Evolutionary conservation across 2,888 invertebrate species (phyloP).

Genomic region (Branchipolynoe longqiensis): DNA sequence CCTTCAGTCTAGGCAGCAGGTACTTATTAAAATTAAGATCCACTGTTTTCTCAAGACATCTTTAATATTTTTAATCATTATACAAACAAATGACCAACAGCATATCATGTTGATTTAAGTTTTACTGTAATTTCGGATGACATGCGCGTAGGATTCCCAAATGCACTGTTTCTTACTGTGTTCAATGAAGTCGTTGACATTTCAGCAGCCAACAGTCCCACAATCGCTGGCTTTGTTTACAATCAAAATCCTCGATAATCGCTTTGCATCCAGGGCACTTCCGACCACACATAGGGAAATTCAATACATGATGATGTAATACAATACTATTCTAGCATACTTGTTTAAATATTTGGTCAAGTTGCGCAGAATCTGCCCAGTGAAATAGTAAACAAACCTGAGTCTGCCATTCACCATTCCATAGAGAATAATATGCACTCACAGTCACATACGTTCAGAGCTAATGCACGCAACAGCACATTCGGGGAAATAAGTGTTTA

Average conservation of each 20-base stretch:
- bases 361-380: no score
- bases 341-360: background rate
- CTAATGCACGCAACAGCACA: no score
- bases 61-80: background rate
- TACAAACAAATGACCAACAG: slow-evolving; percentile 8
- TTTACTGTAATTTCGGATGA: slow-evolving; percentile 11
- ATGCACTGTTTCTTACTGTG: background rate
- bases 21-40: background rate
- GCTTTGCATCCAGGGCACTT: background rate
- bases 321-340: background rate
- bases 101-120: background rate
- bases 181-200: background rate
- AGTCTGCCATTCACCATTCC: no score
- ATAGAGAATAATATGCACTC: no score
- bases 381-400: no score
- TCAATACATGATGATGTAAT: background rate
- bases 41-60: slow-evolving; percentile 32
- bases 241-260: slow-evolving; percentile 18
- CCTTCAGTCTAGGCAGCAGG: background rate
- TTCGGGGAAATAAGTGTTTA: no score
- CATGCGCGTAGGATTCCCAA: background rate
- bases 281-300: background rate
- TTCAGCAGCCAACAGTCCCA: background rate
- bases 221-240: slow-evolving; percentile 12
- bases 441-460: no score